A percentile compares a stretch with the other conserved stretches of the same genome.
These are phyloP conservation scores for Tenthredo notha DNA, from an alignment of 2,888 invertebrate genomes.

Conservation along the genomic window DNA sequence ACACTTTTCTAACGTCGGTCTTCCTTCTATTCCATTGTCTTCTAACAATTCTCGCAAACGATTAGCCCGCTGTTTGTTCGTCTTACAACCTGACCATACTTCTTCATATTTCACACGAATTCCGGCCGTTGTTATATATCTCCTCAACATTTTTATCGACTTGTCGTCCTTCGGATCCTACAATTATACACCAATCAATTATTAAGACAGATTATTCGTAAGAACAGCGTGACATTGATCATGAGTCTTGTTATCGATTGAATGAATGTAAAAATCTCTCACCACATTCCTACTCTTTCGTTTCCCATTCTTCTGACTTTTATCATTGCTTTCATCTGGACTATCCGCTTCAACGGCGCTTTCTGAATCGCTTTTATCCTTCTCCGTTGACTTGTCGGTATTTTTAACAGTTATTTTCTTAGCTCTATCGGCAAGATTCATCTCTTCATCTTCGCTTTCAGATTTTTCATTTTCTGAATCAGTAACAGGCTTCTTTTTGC, in stretches of 20 bases:
- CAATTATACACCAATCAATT: conserved; percentile 53
- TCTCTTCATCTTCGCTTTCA: conserved; percentile 47
- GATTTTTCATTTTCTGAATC: conserved; percentile 45
- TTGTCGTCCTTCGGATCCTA: conserved; percentile 63
- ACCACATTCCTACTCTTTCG: conserved; percentile 35
- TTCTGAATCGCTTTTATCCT: conserved; percentile 30
- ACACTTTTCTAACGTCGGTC: conserved; percentile 72
- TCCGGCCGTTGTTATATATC: conserved; percentile 69
- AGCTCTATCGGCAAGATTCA: conserved; percentile 51
- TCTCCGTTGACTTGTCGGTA: conserved; percentile 57
- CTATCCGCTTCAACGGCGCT: conserved; percentile 34
- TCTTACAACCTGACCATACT: conserved; percentile 68
- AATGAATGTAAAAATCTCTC: not conserved
- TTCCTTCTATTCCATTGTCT: conserved; percentile 69
- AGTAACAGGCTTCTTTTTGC: conserved; percentile 11
- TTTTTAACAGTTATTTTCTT: conserved; percentile 57
- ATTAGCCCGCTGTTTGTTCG: conserved; percentile 64
- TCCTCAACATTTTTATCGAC: conserved; percentile 67
- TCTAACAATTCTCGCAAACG: conserved; percentile 68
- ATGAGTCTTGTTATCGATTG: not conserved
- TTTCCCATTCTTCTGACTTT: conserved; percentile 46
- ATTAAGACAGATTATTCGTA: not conserved
- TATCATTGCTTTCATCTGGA: conserved; percentile 23
- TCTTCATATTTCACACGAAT: conserved; percentile 69
- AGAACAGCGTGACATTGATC: not conserved